Conservation (phyloP, 2,113 vertebrate genomes). For the Pelecanus crispus region DNA sequence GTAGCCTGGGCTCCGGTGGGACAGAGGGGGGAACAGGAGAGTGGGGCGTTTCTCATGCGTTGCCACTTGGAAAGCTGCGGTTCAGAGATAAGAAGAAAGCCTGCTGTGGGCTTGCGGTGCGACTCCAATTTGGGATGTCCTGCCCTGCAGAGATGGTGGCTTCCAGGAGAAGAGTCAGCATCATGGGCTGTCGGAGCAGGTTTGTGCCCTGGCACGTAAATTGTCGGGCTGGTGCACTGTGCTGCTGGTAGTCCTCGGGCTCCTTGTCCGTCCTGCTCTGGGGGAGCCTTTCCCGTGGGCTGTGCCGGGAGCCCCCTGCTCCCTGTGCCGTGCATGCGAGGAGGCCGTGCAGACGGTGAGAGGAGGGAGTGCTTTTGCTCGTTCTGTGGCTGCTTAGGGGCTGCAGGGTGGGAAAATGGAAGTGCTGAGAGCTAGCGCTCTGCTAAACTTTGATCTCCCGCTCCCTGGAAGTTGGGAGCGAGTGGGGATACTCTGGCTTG, state of each 20-base stretch:
- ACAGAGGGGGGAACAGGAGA: rapidly evolving
- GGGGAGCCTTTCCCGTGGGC: background rate
- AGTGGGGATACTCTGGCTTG: background rate
- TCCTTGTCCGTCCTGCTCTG: background rate
- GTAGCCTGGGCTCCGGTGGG: background rate
- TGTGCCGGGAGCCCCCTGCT: background rate
- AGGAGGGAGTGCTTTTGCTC: background rate
- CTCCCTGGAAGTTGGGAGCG: rapidly evolving
- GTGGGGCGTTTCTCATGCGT: background rate
- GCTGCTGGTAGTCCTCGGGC: background rate
- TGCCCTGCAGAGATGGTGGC: background rate
- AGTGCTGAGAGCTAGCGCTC: background rate
- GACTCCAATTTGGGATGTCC: background rate
- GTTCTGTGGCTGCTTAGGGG: background rate
- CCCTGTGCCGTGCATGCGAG: rapidly evolving
- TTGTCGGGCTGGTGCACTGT: background rate
- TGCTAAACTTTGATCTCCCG: background rate
- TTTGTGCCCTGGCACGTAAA: background rate
- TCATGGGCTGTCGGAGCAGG: background rate
- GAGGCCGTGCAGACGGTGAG: rapidly evolving
- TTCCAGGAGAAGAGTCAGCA: background rate
- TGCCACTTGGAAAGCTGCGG: background rate
- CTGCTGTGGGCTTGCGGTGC: background rate
- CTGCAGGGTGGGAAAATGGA: background rate
- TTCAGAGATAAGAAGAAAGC: background rate